Conservation (phyloP, 1,140 invertebrate genomes). For the Pogonomyrmex barbatus region DNA sequence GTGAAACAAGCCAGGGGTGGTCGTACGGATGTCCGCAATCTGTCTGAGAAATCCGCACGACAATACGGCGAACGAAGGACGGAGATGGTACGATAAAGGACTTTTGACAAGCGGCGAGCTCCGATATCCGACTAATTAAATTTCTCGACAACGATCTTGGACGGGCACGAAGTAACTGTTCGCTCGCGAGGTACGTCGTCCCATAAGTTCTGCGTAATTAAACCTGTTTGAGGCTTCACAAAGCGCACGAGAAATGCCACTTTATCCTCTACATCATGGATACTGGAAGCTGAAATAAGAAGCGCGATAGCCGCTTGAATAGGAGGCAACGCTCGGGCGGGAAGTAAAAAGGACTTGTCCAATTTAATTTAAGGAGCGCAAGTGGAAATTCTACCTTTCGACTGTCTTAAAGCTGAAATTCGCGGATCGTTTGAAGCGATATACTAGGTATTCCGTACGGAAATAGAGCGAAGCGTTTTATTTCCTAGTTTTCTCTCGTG, state of each 20-base stretch:
- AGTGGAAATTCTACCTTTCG: constrained; percentile 16
- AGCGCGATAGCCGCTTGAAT: constrained; percentile 9
- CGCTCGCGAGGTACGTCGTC: not conserved
- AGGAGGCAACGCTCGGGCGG: not conserved
- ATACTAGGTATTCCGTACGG: not conserved
- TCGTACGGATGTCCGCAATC: constrained; percentile 54
- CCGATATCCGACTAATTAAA: constrained; percentile 57
- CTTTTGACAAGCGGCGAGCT: constrained; percentile 35
- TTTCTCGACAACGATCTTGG: constrained; percentile 15
- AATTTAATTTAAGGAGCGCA: constrained; percentile 45
- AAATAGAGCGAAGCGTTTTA: constrained; percentile 27
- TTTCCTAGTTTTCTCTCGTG: constrained; percentile 13
- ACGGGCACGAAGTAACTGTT: constrained; percentile 16
- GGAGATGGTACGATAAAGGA: constrained; percentile 38
- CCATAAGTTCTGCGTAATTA: constrained; percentile 45
- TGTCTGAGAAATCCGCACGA: constrained; percentile 56
- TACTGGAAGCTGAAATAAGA: constrained; percentile 17
- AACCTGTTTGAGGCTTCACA: not conserved
- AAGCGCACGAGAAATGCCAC: not conserved
- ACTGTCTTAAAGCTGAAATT: constrained; percentile 27
- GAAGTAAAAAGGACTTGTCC: constrained; percentile 32
- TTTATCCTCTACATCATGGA: not conserved
- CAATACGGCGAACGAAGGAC: constrained; percentile 32
- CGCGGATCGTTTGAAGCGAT: not conserved
- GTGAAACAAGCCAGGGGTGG: constrained; percentile 20